Evolutionary conservation across 2,113 vertebrate genomes (phyloP), one percentile per base, ranked within the genome.

Genomic region (Ochotona princeps): DNA sequence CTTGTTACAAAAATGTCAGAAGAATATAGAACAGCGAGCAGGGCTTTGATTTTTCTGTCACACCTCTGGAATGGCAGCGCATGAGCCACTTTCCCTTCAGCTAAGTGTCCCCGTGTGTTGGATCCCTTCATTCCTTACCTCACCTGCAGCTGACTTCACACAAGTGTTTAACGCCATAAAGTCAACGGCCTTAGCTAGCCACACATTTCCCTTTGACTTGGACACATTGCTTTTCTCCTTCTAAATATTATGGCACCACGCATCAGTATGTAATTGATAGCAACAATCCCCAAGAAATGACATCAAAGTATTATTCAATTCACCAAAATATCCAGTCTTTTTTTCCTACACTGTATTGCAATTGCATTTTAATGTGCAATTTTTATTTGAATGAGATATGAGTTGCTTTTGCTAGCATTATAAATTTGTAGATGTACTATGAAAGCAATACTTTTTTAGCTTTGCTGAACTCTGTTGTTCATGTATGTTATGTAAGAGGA

Each of bases 221-320:
- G 23, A 14, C 44, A 25, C 32, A 4, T 38, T 88, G 61, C 26
- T 35, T 69, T 49, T 49, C 38, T 12, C 12, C 12, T 72, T 81
- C 54, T 63, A 28, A 91, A 79, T 85, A 63, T 61, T 76, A 73
- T 35, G 79, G 25, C 4, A 69, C 25, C 79, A 38, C 49, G 85
- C 35, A 32, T 73, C 63, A 51, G 25, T 74, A 17, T 73, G 30
- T 38, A 70, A 70, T 54, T 80, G 67, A 69, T 61, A 86, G 25
- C n/a, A 47, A 26, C 2, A 79, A n/a, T 32, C 57, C 89, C 38
- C 25, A 11, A 73, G 6, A 11, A 79, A 69, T 47, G 44, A 57
- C 23, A 91, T 54, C 54, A 67, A 57, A 85, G 26, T 69, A 89
- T 65, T 75, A 23, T 86, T 63, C n/a, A 61, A 66, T 82, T 94